Percentiles rank a stretch among this genome's conserved stretches.
phyloP scores from a whole-genome alignment of 2,888 invertebrate genomes.

The Ichneumoninae sp. region DNA sequence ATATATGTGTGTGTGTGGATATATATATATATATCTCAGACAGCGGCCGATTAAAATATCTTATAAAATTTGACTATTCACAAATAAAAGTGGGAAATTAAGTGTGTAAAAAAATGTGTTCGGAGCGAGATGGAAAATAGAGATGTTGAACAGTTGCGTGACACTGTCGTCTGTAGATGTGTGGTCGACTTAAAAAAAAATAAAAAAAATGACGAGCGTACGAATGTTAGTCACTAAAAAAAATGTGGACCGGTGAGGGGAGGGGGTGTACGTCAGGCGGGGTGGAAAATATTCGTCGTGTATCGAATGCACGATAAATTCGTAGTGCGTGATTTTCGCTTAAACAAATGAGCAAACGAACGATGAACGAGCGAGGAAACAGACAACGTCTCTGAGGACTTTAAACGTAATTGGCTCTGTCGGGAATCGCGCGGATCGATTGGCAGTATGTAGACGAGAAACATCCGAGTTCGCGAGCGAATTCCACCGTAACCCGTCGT shows the following conservation, averaged over 20 bases:
- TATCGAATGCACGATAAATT: slow-evolving; percentile 20
- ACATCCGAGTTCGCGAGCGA: slow-evolving; percentile 13
- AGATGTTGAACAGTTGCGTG: slow-evolving; percentile 43
- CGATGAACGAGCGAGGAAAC: slow-evolving; percentile 23
- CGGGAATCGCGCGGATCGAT: slow-evolving; percentile 43
- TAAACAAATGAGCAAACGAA: slow-evolving; percentile 34
- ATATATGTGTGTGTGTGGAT: background rate
- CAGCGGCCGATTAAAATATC: slow-evolving; percentile 70
- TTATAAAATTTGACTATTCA: slow-evolving; percentile 74
- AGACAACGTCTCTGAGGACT: slow-evolving; percentile 12
- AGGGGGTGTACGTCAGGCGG: background rate
- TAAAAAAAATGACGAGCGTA: slow-evolving; percentile 22
- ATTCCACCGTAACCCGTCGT: background rate
- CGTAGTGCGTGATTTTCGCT: background rate
- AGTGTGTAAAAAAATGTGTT: slow-evolving; percentile 46
- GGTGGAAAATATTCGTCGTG: slow-evolving; percentile 11
- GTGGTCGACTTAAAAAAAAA: slow-evolving; percentile 28
- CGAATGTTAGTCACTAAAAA: slow-evolving; percentile 41
- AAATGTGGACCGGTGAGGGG: background rate
- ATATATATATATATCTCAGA: slow-evolving; percentile 35
- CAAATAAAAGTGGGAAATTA: slow-evolving; percentile 65
- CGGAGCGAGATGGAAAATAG: slow-evolving; percentile 14
- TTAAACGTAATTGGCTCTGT: slow-evolving; percentile 42
- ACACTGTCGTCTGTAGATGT: slow-evolving; percentile 38
- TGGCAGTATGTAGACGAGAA: slow-evolving; percentile 37